Evolutionary conservation across 1,140 invertebrate genomes (phyloP).

Genomic region (Drosophila setifemur): DNA sequence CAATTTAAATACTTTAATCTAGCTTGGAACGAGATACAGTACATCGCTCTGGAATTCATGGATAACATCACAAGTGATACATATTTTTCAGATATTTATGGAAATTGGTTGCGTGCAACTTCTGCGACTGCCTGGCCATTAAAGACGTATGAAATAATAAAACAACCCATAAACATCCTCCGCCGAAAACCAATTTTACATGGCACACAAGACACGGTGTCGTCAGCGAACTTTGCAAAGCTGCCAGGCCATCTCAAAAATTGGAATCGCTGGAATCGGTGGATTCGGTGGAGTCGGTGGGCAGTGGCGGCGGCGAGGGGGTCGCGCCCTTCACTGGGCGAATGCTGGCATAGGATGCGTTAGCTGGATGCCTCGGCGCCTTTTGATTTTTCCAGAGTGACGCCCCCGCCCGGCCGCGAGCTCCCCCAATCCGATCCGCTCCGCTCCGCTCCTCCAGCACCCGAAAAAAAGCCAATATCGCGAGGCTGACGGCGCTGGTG

Average conservation of each 20-base stretch:
- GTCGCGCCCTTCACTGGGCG: background rate
- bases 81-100: background rate
- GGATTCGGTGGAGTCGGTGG: too few species aligned
- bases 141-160: constrained; percentile 42
- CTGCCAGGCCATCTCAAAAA: constrained; percentile 29
- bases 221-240: constrained; percentile 11
- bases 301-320: too few species aligned
- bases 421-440: background rate
- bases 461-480: constrained; percentile 70
- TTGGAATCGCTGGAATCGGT: constrained; percentile 20
- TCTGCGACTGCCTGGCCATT: constrained; percentile 3
- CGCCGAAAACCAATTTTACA: constrained; percentile 18
- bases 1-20: too few species aligned
- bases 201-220: constrained; percentile 38
- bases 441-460: background rate
- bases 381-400: constrained; percentile 57
- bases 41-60: too few species aligned
- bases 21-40: too few species aligned
- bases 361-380: constrained; percentile 22
- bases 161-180: constrained; percentile 24
- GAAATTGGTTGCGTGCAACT: too few species aligned
- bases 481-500: constrained; percentile 50
- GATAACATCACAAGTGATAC: too few species aligned
- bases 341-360: constrained; percentile 22
- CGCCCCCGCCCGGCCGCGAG: constrained; percentile 12